A percentile compares a stretch with the other conserved stretches of the same genome.
These are phyloP conservation scores for Galeruca laticollis DNA, from an alignment of 2,888 invertebrate species.

Conservation along the genomic window DNA sequence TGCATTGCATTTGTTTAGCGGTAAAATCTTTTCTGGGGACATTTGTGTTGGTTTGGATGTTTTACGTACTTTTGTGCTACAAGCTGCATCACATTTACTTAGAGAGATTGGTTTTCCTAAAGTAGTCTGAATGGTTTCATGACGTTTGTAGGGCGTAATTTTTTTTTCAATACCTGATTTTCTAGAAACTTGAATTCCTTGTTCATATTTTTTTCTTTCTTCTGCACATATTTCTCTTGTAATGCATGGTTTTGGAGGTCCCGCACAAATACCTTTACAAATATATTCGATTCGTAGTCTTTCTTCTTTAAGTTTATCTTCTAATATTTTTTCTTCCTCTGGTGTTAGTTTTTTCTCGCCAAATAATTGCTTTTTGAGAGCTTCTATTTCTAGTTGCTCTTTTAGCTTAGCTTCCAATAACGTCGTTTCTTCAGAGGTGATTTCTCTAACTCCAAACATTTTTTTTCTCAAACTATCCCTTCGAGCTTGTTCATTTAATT, in stretches of 20 bases:
- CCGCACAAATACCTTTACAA: neutral
- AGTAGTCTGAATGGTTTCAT: neutral
- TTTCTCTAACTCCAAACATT: neutral
- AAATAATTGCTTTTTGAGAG: neutral
- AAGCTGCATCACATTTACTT: neutral
- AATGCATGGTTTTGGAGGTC: neutral
- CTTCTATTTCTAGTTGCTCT: neutral
- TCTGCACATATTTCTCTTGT: neutral
- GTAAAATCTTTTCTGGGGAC: neutral
- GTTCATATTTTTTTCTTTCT: neutral
- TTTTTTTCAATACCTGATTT: neutral
- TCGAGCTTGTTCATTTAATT: neutral
- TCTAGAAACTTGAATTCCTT: neutral
- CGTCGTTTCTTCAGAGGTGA: neutral
- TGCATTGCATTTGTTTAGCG: neutral
- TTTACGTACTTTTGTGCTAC: neutral
- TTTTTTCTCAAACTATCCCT: neutral
- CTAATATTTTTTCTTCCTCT: conserved; percentile 4
- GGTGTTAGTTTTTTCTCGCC: neutral
- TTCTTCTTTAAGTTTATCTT: conserved; percentile 11
- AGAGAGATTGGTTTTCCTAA: neutral
- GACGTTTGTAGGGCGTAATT: neutral
- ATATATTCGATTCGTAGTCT: neutral
- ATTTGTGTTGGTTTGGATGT: neutral
- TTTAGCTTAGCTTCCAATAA: neutral